Percentiles rank a stretch among this genome's conserved stretches.
Evolutionary conservation across 2,113 vertebrate species (phyloP).

Genomic region (Formicarius rufipectus): DNA sequence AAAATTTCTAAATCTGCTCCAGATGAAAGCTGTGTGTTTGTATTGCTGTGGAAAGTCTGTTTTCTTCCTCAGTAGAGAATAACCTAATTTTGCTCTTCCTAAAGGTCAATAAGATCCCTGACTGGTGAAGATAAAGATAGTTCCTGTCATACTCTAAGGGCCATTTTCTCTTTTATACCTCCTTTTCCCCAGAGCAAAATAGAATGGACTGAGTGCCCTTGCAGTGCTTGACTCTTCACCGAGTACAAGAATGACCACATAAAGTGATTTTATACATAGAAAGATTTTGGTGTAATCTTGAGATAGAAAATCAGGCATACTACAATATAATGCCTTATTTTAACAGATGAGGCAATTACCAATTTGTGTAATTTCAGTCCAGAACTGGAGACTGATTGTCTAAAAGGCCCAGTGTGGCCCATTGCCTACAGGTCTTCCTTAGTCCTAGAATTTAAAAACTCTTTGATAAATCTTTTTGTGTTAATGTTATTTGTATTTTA

Average conservation of each 20-base stretch:
- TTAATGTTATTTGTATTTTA: not conserved
- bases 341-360: not conserved
- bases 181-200: not conserved
- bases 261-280: not conserved
- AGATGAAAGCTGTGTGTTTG: not conserved
- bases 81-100: conserved; percentile 7
- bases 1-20: not conserved
- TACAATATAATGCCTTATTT: not conserved
- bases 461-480: not conserved
- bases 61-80: not conserved
- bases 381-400: not conserved
- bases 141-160: not conserved
- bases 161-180: not conserved
- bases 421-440: not conserved
- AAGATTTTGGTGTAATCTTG: not conserved
- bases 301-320: not conserved
- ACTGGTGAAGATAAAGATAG: conserved; percentile 16
- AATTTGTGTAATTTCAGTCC: not conserved
- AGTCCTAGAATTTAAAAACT: not conserved
- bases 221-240: not conserved
- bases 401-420: not conserved
- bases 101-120: not conserved
- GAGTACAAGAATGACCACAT: not conserved
- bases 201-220: not conserved
- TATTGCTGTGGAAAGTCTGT: not conserved